Evolutionary conservation across 2,797 vertebrate species (phyloP).

Genomic region (Anas flavirostris): DNA sequence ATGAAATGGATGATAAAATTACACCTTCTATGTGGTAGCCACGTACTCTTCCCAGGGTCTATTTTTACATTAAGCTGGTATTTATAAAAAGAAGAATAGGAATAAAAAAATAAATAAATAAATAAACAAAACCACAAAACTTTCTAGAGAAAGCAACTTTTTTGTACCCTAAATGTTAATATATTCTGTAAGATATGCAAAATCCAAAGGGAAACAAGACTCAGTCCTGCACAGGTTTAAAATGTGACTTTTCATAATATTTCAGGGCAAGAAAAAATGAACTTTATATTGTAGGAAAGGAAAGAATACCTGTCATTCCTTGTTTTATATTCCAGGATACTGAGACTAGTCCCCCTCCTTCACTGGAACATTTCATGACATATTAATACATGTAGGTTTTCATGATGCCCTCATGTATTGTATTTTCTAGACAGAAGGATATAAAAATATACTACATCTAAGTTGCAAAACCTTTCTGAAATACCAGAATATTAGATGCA

Average conservation of each 20-base stretch:
- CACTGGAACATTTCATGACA: not conserved
- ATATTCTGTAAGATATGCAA: not conserved
- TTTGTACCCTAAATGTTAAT: not conserved
- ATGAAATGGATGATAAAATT: not conserved
- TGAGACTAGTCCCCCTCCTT: not conserved
- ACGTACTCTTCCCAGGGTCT: not conserved
- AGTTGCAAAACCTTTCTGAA: not conserved
- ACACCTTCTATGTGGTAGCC: not conserved
- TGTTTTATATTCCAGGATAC: not conserved
- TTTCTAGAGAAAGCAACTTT: not conserved
- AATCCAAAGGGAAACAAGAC: not conserved
- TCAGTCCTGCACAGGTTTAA: not conserved
- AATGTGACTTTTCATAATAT: not conserved
- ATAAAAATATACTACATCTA: not conserved
- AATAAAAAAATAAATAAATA: not conserved
- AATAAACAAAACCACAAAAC: not conserved
- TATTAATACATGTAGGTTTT: not conserved
- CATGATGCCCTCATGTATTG: not conserved
- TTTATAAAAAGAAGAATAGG: not conserved
- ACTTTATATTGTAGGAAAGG: not conserved
- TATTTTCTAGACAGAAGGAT: not conserved
- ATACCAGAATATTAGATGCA: not conserved
- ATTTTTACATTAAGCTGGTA: not conserved
- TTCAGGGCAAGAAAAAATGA: not conserved
- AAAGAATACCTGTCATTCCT: not conserved